Base-by-base conservation (phyloP, 2,888 invertebrate species). In the Poecilus cupreus region DNA sequence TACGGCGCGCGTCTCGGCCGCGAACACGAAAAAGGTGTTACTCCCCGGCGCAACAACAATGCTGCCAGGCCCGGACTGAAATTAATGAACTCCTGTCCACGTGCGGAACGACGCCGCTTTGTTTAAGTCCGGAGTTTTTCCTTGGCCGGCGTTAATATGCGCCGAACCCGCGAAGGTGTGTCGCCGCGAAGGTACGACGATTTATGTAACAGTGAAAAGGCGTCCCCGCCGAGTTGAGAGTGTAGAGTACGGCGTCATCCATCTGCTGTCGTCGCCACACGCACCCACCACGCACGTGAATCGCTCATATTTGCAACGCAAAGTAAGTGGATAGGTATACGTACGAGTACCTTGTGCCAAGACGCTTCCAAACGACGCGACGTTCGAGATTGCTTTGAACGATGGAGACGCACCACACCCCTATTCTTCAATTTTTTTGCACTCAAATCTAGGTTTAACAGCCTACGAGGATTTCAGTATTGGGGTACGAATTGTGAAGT, bases 1-100 rank as follows among this genome's bases (percentile, higher is more conserved):
- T 89, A 88, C 87, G 87, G 87, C 76, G 77, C 72, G 51, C 84
- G 86, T 87, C 88, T 88, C 87, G 86, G 84, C 85, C 83, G 85
- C 85, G 86, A 88, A 89, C 89, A 89, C 87, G 89, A 89, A 89
- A 90, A 90, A 90, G 89, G 90, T 90, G 90, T 89, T 90, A 87
- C 89, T 87, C 85, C 32, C 32, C 32, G 32, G 32, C 32, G 32
- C 32, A 32, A 83, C 80, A 57, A 80, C 80, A 80, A 80, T 80
- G 57, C 72, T 37, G 79, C 46, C 79, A 79, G 68, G 51, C 54
- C 57, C 74, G 72, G 54, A 74, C 72, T 49, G 43, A 88, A 89
- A 89, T 89, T 89, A 89, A 89, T 89, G 88, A 89, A 88, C 88
- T 88, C 86, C 88, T 87, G 88, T 88, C 88, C 89, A 88, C 88